Evolutionary conservation across 53 echinoderm and acorn worm genomes (phyloP), one percentile per base, ranked within the genome.

Genomic region (Astropecten irregularis): DNA sequence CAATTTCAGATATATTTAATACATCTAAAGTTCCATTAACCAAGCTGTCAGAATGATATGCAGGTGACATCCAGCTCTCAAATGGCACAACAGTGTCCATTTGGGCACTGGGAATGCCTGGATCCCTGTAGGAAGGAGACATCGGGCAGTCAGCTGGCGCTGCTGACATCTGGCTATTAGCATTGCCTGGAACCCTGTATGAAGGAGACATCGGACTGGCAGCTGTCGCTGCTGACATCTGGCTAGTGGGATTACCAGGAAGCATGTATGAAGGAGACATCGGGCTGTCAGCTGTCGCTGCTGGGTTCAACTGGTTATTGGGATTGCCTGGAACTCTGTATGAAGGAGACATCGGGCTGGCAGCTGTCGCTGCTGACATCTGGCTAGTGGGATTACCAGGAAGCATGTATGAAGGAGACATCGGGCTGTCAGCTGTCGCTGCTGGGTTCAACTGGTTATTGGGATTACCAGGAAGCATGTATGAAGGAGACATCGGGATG

Each of bases 351-450:
- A 57, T 23, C 26, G 57, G 22, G 57, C 57, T 25, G 26, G n/a
- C 28, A 57, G 26, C 57, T 57, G 57, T 22, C 23, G 28, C 28
- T 57, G 22, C 11, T 25, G 26, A 16, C 23, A 57, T 57, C 57
- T 22, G 57, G 25, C 25, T 57, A 56, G 2, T 2, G 23, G 23
- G 23, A 23, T 57, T 57, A 10, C 6, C 57, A 4, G 57, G 57
- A 57, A 57, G 23, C 26, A 22, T 57, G 57, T 57, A 22, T 57
- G 57, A 57, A 57, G 57, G 57, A 57, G 57, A 57, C 57, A 57
- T 23, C 26, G 57, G 22, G 57, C 57, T 25, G 26, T 22, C 28
- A 57, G 26, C 57, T 57, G 57, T 22, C 23, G 28, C 57, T 57
- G 22, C 11, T 25, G 26, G 26, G n/a, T n/a, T n/a, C 58, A 21